These are phyloP conservation scores for Gouania willdenowi DNA, from an alignment of 2,797 vertebrate genomes.

Conservation along the genomic window DNA sequence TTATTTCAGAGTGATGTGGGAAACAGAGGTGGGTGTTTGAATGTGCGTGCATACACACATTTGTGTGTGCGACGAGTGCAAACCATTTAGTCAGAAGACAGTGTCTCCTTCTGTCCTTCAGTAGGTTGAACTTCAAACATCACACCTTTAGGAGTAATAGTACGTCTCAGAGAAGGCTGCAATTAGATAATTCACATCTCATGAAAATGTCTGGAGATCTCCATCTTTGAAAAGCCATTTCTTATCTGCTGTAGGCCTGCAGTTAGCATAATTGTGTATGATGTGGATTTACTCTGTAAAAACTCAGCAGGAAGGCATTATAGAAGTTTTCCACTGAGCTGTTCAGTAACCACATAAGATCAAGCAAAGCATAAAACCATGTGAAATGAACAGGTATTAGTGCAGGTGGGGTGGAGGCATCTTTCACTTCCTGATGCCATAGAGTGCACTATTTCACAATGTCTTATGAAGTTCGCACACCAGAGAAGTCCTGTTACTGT, in stretches of 20 bases:
- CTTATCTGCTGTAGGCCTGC: slow-evolving; percentile 29
- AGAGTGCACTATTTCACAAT: too few species aligned
- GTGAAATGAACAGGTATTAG: slow-evolving; percentile 24
- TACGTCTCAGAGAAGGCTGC: slow-evolving; percentile 45
- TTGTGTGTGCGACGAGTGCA: background rate
- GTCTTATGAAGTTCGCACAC: too few species aligned
- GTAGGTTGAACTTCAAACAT: background rate
- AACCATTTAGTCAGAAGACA: background rate
- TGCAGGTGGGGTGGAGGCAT: slow-evolving; percentile 5
- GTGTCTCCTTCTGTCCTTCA: background rate
- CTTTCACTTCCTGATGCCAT: too few species aligned
- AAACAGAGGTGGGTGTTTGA: slow-evolving; percentile 27
- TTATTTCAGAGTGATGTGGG: slow-evolving; percentile 47
- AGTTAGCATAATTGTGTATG: slow-evolving; percentile 15
- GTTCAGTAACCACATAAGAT: slow-evolving; percentile 13
- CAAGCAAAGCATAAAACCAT: slow-evolving; percentile 4
- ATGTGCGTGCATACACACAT: background rate
- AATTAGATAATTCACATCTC: slow-evolving; percentile 54
- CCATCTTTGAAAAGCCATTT: slow-evolving; percentile 19
- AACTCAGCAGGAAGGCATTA: slow-evolving; percentile 18
- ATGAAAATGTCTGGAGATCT: slow-evolving; percentile 46
- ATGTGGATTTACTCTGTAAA: slow-evolving; percentile 18
- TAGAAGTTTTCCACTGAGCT: slow-evolving; percentile 22
- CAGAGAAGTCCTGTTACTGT: too few species aligned
- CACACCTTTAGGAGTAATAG: slow-evolving; percentile 44